phyloP scores from a whole-genome alignment of 2,797 vertebrate genomes.

The Rhinoraja longicauda region DNA sequence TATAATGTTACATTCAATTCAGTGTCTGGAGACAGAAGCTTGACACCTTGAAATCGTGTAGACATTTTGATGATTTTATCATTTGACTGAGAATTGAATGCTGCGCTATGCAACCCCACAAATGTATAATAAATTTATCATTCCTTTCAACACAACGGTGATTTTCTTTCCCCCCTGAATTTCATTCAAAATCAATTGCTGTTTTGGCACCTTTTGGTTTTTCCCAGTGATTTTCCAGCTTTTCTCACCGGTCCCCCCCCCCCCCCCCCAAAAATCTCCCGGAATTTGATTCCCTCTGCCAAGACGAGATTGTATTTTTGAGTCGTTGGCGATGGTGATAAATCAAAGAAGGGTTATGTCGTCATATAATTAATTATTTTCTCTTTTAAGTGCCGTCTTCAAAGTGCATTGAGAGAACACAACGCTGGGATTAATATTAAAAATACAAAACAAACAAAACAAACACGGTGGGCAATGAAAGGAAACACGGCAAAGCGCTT shows the following conservation, averaged over 20 bases:
- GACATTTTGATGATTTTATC: not conserved
- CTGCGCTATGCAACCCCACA: not conserved
- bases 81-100: not conserved
- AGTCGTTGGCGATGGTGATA: not conserved
- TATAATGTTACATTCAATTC: not conserved
- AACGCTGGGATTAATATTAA: not conserved
- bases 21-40: not conserved
- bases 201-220: not conserved
- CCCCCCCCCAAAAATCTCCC: too few relatives aligned
- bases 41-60: not conserved
- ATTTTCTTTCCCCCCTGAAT: not conserved
- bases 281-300: conserved; percentile 41
- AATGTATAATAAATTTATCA: not conserved
- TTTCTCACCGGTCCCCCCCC: not conserved
- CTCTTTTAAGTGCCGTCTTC: not conserved
- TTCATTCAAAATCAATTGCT: not conserved
- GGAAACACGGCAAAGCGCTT: not conserved
- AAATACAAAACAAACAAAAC: not conserved
- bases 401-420: not conserved
- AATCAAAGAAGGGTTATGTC: not conserved
- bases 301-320: conserved; percentile 49
- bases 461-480: not conserved
- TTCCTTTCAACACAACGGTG: not conserved
- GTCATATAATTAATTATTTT: not conserved
- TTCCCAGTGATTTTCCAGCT: not conserved